A percentile compares a stretch with the other conserved stretches of the same genome.
phyloP scores from a whole-genome alignment of 2,113 vertebrate species.

The Xenopus tropicalis region DNA sequence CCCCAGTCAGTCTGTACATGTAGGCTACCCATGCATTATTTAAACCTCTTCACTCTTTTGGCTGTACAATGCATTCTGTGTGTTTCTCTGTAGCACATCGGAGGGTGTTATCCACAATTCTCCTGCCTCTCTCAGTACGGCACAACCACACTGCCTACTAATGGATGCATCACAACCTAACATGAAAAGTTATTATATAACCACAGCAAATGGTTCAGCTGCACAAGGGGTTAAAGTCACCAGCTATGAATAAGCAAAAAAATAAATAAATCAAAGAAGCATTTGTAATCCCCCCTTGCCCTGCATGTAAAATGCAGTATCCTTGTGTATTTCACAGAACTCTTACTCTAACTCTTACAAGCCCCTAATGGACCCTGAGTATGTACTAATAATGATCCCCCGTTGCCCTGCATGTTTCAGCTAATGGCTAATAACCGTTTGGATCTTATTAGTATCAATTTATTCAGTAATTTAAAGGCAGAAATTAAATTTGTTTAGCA shows the following conservation, averaged over 20 bases:
- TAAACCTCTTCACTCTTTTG: constrained; percentile 44
- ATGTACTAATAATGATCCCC: not conserved
- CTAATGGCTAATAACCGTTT: too few species aligned
- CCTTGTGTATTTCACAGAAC: not conserved
- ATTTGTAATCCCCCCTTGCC: too few species aligned
- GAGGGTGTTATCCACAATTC: not conserved
- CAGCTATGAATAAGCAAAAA: not conserved
- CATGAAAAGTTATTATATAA: not conserved
- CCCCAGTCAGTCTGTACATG: constrained; percentile 47
- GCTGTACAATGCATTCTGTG: not conserved
- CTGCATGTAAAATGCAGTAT: not conserved
- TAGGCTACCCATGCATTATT: constrained; percentile 59
- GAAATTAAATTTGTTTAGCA: too few species aligned
- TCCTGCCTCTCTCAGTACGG: not conserved
- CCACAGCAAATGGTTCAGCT: not conserved
- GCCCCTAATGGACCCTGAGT: not conserved
- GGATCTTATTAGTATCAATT: too few species aligned
- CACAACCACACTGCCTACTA: not conserved
- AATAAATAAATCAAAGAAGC: not conserved
- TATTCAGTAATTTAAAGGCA: too few species aligned
- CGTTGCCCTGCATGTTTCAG: too few species aligned
- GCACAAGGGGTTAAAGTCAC: not conserved
- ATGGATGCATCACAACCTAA: not conserved
- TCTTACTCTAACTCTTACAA: not conserved
- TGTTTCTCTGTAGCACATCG: constrained; percentile 1